A percentile compares a stretch with the other conserved stretches of the same genome.
These are phyloP conservation scores for Mergus octosetaceus DNA, from an alignment of 2,797 vertebrate genomes.

Conservation along the genomic window DNA sequence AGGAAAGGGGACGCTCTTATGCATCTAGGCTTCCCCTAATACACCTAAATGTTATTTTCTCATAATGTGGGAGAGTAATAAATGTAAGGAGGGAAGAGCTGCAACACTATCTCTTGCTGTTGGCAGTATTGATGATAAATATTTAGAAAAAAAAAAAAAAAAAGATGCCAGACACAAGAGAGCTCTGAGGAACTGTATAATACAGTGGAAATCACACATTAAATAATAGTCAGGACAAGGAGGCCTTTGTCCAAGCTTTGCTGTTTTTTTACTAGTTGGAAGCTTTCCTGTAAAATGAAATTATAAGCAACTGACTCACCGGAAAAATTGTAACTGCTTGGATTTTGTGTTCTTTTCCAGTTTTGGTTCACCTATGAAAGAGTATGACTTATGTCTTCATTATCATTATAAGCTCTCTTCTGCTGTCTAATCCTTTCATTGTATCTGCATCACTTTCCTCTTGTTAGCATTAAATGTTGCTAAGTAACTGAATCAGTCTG, in stretches of 20 bases:
- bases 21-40: background rate
- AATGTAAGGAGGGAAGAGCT: background rate
- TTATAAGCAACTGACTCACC: background rate
- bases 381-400: background rate
- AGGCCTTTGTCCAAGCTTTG: background rate
- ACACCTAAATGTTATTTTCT: background rate
- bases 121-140: background rate
- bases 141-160: background rate
- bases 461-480: conserved; percentile 14
- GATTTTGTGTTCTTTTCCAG: background rate
- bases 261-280: background rate
- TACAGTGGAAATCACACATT: background rate
- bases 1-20: background rate
- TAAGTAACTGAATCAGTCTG: conserved; percentile 14
- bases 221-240: background rate
- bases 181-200: background rate
- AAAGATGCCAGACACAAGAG: background rate
- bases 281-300: background rate
- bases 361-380: background rate
- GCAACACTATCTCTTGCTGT: background rate
- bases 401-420: background rate
- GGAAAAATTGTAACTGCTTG: background rate
- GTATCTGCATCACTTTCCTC: background rate
- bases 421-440: background rate
- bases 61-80: background rate